Base-by-base conservation (phyloP, 2,113 vertebrate genomes). In the Neotragus moschatus region DNA sequence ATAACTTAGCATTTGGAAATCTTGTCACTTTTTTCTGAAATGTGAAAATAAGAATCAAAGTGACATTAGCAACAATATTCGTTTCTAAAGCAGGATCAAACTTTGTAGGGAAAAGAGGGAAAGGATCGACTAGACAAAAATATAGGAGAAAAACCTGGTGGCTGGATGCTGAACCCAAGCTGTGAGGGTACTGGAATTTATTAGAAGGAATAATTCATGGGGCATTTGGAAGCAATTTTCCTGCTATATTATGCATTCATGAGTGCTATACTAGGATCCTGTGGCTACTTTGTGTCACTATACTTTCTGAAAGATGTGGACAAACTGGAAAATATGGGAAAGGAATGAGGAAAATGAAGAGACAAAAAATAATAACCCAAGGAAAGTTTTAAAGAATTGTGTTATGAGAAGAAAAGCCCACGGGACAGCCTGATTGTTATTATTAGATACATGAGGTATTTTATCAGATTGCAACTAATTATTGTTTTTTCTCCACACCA, bases 191-290 rank as follows among this genome's bases (percentile, higher is more conserved):
- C 95, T 98, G 90, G 95, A 97, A 97, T 96, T 92, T 97, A 94
- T 97, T 98, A 97, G 96, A 92, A 90, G 47, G 84, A 97, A 86
- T 84, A 94, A 96, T 85, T 90, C 81, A n/a, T 51, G 77, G 60
- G 86, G 47, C 97, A 98, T 96, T 98, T 98, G 97, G 97, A 97
- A 97, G 39, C 79, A 95, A 96, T 97, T 87, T 96, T 92, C 56
- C 61, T 63, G 26, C 61, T 88, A n/a, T 61, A 96, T 97, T 98
- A 98, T 96, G 87, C 77, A 97, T 98, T 96, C 92, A 90, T 81
- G 43, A 97, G 75, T 36, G 95, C 43, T 96, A 92, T 92, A 81
- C 77, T 93, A 53, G 88, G 75, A 70, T 82, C 77, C 39, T 77
- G 94, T 95, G 92, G 81, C 96, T 97, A 90, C 94, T 97, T 85